phyloP scores from a whole-genome alignment of 2,888 invertebrate species.

The Lasioglossum vierecki region DNA sequence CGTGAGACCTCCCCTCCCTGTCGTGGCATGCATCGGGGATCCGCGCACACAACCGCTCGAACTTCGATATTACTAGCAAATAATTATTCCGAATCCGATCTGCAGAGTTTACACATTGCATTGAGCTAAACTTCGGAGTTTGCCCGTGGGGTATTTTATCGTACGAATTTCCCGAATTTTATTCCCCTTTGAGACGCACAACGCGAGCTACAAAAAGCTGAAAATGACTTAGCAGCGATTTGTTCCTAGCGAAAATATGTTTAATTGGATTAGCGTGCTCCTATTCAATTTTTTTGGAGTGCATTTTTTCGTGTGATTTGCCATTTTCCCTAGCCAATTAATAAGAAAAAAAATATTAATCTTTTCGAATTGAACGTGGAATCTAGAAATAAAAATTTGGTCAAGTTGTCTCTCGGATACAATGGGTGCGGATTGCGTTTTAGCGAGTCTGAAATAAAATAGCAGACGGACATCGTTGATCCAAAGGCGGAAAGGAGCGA shows the following conservation, averaged over 20 bases:
- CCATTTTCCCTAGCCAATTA: not conserved
- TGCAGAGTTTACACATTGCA: conserved; percentile 36
- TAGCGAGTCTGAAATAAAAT: too few species aligned
- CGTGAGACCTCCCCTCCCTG: too few species aligned
- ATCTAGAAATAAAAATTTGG: not conserved
- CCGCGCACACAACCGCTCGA: not conserved
- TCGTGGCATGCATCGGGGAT: too few species aligned
- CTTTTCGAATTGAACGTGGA: not conserved
- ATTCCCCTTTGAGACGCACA: not conserved
- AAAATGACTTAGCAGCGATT: not conserved
- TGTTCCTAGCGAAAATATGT: not conserved
- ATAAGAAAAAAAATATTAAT: not conserved
- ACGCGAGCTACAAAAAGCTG: not conserved
- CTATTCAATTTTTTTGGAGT: not conserved
- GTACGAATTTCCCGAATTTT: not conserved
- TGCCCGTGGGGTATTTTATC: not conserved
- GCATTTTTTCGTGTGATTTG: rapidly evolving
- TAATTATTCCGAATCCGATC: conserved; percentile 35
- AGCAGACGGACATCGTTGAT: not conserved
- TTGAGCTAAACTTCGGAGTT: not conserved
- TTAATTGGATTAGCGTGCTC: not conserved
- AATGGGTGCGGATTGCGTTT: not conserved
- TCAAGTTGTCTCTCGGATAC: not conserved
- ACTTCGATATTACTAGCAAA: conserved; percentile 38
- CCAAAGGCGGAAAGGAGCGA: not conserved